Conservation (phyloP, 2,797 vertebrate species). For the Lemur catta region DNA sequence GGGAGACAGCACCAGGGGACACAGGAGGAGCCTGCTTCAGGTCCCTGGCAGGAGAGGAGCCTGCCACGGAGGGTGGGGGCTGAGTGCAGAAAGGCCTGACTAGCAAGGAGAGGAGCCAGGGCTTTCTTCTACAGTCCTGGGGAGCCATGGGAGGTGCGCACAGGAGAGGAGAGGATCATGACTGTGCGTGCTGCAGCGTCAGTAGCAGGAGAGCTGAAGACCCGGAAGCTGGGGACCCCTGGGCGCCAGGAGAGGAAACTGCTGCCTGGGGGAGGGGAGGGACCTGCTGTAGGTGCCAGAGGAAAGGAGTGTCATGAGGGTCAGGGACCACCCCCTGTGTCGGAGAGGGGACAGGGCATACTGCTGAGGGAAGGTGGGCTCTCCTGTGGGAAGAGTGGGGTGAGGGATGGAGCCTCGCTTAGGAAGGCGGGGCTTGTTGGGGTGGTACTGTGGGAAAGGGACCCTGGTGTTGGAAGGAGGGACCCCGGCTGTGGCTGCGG, state of each 20-base stretch:
- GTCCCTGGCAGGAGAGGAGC: not conserved
- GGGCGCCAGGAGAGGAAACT: not conserved
- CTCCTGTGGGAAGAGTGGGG: not conserved
- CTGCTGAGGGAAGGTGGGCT: not conserved
- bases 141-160: not conserved
- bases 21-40: not conserved
- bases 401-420: not conserved
- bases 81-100: not conserved
- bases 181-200: not conserved
- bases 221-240: not conserved
- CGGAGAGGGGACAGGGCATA: not conserved
- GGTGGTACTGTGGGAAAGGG: not conserved
- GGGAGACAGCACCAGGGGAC: not conserved
- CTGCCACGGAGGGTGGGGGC: not conserved
- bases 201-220: not conserved
- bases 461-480: not conserved
- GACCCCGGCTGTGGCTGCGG: not conserved
- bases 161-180: not conserved
- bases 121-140: not conserved
- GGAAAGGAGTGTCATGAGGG: not conserved
- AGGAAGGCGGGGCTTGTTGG: not conserved
- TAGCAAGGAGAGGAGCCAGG: not conserved
- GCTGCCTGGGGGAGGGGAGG: not conserved
- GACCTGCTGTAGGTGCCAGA: not conserved
- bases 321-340: not conserved